phyloP scores from a whole-genome alignment of 2,113 vertebrate genomes.

The Rattus rattus region DNA sequence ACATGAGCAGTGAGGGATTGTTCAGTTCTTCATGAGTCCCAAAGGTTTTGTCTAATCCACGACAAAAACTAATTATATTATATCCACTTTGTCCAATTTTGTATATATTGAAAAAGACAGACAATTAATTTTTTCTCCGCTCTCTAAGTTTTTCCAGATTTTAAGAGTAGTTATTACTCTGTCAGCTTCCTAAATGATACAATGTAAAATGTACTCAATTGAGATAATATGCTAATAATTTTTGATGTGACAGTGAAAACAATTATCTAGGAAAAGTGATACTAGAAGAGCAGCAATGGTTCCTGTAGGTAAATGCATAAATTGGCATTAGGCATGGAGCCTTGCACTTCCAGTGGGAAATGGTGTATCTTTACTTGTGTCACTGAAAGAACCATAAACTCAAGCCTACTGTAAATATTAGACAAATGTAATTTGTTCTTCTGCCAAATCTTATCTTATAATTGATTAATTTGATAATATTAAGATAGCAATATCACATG shows the following conservation, averaged over 20 bases:
- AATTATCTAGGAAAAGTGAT: not conserved
- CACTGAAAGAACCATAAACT: not conserved
- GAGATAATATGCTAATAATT: not conserved
- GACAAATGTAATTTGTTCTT: not conserved
- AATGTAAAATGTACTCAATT: not conserved
- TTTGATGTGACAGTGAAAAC: not conserved
- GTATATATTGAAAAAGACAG: not conserved
- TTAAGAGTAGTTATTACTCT: not conserved
- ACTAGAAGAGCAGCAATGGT: not conserved
- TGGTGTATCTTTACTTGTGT: not conserved
- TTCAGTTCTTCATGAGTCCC: not conserved
- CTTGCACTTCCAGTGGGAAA: not conserved
- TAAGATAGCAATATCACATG: not conserved
- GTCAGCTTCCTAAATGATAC: not conserved
- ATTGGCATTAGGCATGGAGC: not conserved
- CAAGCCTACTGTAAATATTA: not conserved
- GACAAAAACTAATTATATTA: conserved; percentile 34
- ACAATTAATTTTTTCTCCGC: not conserved
- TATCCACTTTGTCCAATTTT: not conserved
- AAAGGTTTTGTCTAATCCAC: not conserved
- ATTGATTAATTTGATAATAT: not conserved
- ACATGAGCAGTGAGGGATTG: not conserved
- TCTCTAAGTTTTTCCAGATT: not conserved
- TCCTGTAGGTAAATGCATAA: not conserved
- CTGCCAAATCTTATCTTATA: not conserved